Conservation (phyloP, 2,888 invertebrate genomes). For the Pachycephus smyrnensis region DNA sequence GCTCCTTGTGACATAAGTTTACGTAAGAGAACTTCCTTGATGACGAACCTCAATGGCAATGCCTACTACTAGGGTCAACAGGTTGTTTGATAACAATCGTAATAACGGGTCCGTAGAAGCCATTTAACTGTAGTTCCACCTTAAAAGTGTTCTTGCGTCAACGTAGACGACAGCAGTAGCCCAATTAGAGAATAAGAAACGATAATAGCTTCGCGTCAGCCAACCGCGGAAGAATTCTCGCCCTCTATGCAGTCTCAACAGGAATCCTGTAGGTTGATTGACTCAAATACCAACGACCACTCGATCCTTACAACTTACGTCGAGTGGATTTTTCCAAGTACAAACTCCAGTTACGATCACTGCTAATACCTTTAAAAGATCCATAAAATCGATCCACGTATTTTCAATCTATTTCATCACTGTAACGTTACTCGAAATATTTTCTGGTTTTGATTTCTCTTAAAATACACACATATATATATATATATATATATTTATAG, state of each 20-base stretch:
- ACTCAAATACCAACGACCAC: not conserved
- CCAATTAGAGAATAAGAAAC: not conserved
- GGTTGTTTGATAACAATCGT: not conserved
- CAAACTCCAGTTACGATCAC: not conserved
- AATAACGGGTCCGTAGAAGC: not conserved
- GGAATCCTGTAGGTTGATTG: not conserved
- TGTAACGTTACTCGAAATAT: not conserved
- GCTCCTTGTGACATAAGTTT: not conserved
- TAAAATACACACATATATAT: no score
- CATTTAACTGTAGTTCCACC: not conserved
- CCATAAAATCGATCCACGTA: not conserved
- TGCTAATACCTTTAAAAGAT: not conserved
- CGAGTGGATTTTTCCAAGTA: not conserved
- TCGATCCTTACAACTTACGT: not conserved
- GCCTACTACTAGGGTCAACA: not conserved
- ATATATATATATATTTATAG: no score
- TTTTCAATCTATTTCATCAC: not conserved
- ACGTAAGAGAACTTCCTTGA: not conserved
- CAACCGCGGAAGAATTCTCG: not conserved
- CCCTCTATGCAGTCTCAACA: not conserved
- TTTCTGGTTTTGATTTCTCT: not conserved
- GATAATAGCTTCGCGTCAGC: not conserved
- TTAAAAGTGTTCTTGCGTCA: not conserved
- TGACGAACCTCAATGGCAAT: not conserved
- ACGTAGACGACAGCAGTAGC: not conserved